These are phyloP conservation scores for Hydropsyche betteni DNA, from an alignment of 2,888 invertebrate species.

Conservation along the genomic window DNA sequence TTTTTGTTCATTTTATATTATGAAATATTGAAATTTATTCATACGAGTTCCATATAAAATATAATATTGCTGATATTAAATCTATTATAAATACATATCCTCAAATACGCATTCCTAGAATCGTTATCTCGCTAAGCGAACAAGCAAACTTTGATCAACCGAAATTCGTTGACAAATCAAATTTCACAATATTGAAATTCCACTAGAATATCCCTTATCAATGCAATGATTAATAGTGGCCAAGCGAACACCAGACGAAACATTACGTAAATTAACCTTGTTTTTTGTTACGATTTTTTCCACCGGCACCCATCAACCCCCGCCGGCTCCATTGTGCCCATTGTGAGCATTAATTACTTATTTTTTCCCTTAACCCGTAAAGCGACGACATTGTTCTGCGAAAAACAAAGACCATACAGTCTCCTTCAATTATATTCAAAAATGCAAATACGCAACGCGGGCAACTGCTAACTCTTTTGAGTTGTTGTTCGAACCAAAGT, in stretches of 20 bases:
- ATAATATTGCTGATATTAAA: too few species aligned
- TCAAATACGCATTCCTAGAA: too few species aligned
- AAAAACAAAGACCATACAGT: background rate
- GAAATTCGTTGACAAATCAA: too few species aligned
- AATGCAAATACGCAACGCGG: background rate
- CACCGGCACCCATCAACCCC: background rate
- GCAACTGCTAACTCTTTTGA: background rate
- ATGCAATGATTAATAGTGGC: background rate
- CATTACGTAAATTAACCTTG: background rate
- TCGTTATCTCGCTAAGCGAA: too few species aligned
- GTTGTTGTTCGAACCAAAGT: background rate
- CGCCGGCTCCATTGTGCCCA: background rate
- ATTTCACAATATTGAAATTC: too few species aligned
- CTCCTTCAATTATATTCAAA: background rate
- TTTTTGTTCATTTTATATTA: too few species aligned
- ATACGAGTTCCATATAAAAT: too few species aligned
- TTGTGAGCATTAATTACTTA: constrained; percentile 19
- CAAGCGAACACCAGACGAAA: background rate
- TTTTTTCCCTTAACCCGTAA: constrained; percentile 15
- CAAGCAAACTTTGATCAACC: too few species aligned
- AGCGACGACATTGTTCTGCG: background rate
- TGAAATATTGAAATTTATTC: too few species aligned
- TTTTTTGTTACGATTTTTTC: background rate
- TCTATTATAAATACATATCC: too few species aligned
- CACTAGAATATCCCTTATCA: too few species aligned